Conservation (phyloP, 1,140 invertebrate species). For the Macrobrachium rosenbergii region DNA sequence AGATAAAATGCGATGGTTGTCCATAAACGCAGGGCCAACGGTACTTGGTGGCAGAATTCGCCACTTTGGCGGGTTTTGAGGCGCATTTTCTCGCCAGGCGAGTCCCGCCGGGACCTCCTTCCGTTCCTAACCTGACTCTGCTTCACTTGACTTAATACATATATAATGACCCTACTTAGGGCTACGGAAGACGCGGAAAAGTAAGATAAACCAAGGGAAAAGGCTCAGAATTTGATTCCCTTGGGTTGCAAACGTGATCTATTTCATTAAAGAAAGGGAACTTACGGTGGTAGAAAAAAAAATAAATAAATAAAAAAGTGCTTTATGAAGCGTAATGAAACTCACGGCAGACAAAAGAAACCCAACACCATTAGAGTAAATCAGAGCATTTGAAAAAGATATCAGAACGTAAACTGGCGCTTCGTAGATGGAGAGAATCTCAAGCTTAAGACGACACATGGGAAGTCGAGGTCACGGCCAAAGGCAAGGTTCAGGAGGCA, state of each 20-base stretch:
- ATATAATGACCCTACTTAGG: conserved; percentile 17
- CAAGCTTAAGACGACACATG: neutral
- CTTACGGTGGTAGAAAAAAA: neutral
- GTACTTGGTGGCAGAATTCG: neutral
- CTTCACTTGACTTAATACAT: conserved; percentile 29
- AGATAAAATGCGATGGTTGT: neutral
- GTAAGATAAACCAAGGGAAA: neutral
- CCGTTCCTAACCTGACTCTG: conserved; percentile 27
- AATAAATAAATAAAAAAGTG: no score
- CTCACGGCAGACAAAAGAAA: no score
- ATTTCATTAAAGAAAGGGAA: neutral
- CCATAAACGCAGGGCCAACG: neutral
- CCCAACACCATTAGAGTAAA: no score
- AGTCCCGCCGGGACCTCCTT: conserved; percentile 42
- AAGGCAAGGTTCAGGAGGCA: conserved; percentile 18
- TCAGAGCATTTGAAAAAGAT: neutral
- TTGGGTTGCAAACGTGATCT: neutral
- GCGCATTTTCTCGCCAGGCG: conserved; percentile 4
- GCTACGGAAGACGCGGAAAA: neutral
- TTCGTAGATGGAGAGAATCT: neutral
- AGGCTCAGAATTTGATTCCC: neutral
- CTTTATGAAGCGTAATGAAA: no score
- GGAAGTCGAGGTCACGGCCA: conserved; percentile 25
- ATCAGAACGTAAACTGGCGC: neutral
- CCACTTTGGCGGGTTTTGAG: conserved; percentile 5